Evolutionary conservation across 2,888 invertebrate species (phyloP).

Genomic region (Idaea aversata): DNA sequence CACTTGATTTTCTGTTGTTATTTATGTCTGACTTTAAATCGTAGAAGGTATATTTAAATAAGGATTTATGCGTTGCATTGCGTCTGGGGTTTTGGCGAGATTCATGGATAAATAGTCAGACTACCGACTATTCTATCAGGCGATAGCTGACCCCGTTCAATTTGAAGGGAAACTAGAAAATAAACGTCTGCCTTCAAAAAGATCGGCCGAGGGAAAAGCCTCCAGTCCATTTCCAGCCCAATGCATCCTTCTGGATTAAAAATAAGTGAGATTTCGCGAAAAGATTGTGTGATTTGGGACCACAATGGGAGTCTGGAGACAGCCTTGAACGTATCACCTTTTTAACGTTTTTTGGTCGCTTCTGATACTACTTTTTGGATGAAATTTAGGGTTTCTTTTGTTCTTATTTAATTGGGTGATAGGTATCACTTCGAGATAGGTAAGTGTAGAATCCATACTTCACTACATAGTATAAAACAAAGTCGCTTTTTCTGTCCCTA

Average conservation of each 20-base stretch:
- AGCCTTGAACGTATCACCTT: conserved; percentile 46
- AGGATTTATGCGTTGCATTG: conserved; percentile 78
- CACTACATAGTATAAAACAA: too few species aligned
- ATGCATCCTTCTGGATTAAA: conserved; percentile 48
- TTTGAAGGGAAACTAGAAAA: not conserved
- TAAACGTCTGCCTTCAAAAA: not conserved
- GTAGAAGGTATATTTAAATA: conserved; percentile 74
- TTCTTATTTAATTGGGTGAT: conserved; percentile 5
- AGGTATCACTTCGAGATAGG: not conserved
- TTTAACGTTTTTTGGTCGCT: conserved; percentile 34
- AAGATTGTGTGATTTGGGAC: conserved; percentile 53
- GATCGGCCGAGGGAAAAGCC: not conserved
- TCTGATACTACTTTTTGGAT: not conserved
- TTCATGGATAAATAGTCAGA: conserved; percentile 69
- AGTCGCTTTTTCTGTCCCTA: too few species aligned
- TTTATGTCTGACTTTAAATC: conserved; percentile 37
- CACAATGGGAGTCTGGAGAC: conserved; percentile 52
- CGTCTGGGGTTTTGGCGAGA: conserved; percentile 78
- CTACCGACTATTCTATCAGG: not conserved
- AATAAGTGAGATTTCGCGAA: conserved; percentile 52
- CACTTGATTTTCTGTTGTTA: conserved; percentile 19
- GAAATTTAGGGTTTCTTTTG: conserved; percentile 23
- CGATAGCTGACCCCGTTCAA: not conserved
- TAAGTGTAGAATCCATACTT: not conserved
- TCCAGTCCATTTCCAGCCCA: not conserved